Conservation (phyloP, 2,113 vertebrate genomes). For the Tautogolabrus adspersus region DNA sequence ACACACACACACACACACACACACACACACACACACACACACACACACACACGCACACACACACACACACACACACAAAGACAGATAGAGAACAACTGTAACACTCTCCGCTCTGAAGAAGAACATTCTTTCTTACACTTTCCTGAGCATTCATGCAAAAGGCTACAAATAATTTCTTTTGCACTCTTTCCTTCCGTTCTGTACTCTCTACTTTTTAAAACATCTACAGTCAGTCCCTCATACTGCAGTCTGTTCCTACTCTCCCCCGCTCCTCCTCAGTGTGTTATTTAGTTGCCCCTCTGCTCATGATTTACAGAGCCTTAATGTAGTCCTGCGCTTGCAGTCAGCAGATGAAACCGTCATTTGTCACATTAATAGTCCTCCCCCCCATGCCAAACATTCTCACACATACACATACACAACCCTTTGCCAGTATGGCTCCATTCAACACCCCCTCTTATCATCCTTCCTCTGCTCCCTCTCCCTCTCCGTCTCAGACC, state of each 20-base stretch:
- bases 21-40: background rate
- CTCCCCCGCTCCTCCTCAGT: constrained; percentile 11
- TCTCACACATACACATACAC: constrained; percentile 21
- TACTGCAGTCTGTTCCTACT: background rate
- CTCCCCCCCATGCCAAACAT: constrained; percentile 39
- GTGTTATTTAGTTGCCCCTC: constrained; percentile 52
- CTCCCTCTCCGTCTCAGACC: constrained; percentile 12
- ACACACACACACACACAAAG: background rate
- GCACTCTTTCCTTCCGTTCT: background rate
- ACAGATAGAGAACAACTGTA: constrained; percentile 1
- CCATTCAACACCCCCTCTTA: constrained; percentile 17
- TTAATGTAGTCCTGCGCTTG: constrained; percentile 71
- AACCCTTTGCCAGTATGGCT: constrained; percentile 31
- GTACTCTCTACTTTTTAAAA: background rate
- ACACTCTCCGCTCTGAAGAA: constrained; percentile 10
- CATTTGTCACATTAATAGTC: constrained; percentile 78
- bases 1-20: constrained; percentile 1
- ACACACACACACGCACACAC: background rate
- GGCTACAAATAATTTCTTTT: constrained; percentile 34
- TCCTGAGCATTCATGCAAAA: constrained; percentile 30
- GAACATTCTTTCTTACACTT: constrained; percentile 11
- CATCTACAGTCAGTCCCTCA: constrained; percentile 6
- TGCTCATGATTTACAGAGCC: constrained; percentile 61
- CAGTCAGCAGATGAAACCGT: constrained; percentile 69
- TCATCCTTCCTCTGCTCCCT: background rate